These are phyloP conservation scores for Rhopalosiphum padi DNA, from an alignment of 1,140 invertebrate species.

Conservation along the genomic window DNA sequence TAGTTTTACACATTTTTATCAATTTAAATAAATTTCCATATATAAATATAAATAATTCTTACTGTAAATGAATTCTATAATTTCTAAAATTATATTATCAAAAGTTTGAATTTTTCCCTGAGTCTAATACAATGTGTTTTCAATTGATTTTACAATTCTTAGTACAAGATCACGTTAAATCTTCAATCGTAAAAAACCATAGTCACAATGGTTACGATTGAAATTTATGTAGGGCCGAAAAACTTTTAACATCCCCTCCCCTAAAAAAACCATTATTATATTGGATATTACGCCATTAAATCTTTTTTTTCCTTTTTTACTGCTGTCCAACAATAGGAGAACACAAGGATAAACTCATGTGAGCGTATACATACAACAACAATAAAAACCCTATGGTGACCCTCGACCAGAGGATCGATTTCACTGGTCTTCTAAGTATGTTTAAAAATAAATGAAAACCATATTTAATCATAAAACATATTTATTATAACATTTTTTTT, in stretches of 20 bases:
- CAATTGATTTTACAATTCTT: constrained; percentile 20
- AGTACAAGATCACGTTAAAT: background rate
- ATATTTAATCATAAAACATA: constrained; percentile 28
- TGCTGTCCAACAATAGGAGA: constrained; percentile 33
- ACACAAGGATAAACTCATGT: constrained; percentile 29
- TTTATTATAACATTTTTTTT: constrained; percentile 38
- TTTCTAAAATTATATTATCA: background rate
- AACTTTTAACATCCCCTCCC: constrained; percentile 20
- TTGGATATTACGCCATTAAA: constrained; percentile 52
- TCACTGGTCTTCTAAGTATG: constrained; percentile 22
- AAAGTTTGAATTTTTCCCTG: background rate
- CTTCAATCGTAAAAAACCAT: background rate
- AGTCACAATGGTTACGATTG: constrained; percentile 35
- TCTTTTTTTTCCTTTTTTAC: constrained; percentile 43
- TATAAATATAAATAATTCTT: no score
- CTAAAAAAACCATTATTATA: constrained; percentile 31
- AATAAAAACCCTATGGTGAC: constrained; percentile 34
- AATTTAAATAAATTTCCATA: background rate
- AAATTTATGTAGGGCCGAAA: constrained; percentile 48
- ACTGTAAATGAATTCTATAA: background rate
- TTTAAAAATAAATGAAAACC: constrained; percentile 52
- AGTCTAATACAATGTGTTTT: background rate
- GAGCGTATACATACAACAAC: constrained; percentile 6
- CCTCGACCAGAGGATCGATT: constrained; percentile 27
- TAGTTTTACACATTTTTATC: background rate